These are phyloP conservation scores for Lasioglossum vierecki DNA, from an alignment of 2,888 invertebrate genomes.

Conservation along the genomic window DNA sequence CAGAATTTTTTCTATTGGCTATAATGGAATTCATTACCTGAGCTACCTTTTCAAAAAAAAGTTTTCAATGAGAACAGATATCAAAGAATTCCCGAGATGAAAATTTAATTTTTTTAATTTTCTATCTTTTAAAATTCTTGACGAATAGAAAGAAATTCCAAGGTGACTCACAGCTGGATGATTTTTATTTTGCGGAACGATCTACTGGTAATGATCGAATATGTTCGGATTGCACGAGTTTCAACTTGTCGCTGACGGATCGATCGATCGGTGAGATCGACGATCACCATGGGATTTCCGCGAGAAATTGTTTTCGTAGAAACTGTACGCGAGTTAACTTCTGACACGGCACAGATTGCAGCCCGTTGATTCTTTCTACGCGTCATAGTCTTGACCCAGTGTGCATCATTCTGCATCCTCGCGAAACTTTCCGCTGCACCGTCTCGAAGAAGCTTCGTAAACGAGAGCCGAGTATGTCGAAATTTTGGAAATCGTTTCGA, in stretches of 20 bases:
- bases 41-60: no score
- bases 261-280: not conserved
- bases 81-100: no score
- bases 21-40: no score
- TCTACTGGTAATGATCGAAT: no score
- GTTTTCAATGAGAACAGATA: no score
- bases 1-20: no score
- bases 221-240: no score
- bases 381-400: constrained; percentile 58
- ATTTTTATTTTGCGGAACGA: no score
- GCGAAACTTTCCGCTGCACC: constrained; percentile 55
- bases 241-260: not conserved
- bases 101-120: no score
- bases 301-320: constrained; percentile 43
- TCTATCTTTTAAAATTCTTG: no score
- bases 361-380: constrained; percentile 22
- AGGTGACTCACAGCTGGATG: no score
- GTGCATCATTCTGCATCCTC: constrained; percentile 44
- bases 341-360: constrained; percentile 54
- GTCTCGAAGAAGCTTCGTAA: not conserved
- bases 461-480: not conserved
- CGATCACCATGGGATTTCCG: not conserved
- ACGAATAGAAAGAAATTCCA: no score
- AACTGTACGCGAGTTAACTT: constrained; percentile 43
- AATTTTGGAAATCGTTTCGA: not conserved